Base-by-base conservation (phyloP, 2,113 vertebrate species). In the Ornithorhynchus anatinus region DNA sequence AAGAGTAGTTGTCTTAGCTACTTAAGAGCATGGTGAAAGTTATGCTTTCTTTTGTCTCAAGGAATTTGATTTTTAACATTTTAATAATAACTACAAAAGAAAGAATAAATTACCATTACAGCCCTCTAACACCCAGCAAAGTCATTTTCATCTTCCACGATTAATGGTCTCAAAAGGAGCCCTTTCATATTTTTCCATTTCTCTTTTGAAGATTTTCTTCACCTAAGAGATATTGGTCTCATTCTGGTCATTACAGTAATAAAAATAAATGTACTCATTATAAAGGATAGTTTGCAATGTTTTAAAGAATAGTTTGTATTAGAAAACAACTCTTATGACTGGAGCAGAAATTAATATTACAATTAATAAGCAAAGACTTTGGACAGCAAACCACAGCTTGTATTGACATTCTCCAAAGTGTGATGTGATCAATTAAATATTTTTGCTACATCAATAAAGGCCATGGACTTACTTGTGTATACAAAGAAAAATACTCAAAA, bases 251-350 rank as follows among this genome's bases (percentile, higher is more conserved):
- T 37, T 61, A 43, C 20, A 77, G 61, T 3, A 73, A 3, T 37
- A 62, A 39, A 51, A 51, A 52, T 36, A n/a, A 51, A 51, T 19
- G 38, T 56, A 14, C 74, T 52, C 51, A 59, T 60, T 53, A 54
- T 29, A 80, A 68, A 6, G 73, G 77, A 60, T 48, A 8, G 61
- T 61, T 62, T 62, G 5, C 5, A 58, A 23, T 72, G n/a, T 27
- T 69, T 66, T 69, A 63, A 64, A 69, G 45, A 69, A 65, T 61
- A 56, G 52, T 40, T 14, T 40, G 22, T 52, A 69, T 68, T 51
- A 50, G 9, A 68, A n/a, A n/a, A 50, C 31, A 62, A 14, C 12
- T 58, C 58, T 50, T 68, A 2, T 69, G 32, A 59, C 10, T 78
- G 10, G 16, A 22, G 59, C 22, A 27, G 43, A 67, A 63, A 52